These are phyloP conservation scores for Atopsyche davidsoni DNA, from an alignment of 1,140 invertebrate genomes.

Conservation along the genomic window DNA sequence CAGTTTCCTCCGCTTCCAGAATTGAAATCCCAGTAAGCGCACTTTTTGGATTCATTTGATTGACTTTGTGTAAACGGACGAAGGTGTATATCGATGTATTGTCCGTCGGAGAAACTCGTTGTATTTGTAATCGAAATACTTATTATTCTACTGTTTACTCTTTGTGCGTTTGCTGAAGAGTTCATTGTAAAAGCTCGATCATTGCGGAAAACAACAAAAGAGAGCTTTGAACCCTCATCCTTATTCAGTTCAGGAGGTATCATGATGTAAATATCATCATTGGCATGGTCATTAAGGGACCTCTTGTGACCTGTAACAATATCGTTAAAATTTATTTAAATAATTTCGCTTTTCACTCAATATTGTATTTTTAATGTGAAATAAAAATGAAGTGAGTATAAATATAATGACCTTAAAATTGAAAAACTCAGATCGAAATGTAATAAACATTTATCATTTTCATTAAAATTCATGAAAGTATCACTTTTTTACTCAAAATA, in stretches of 20 bases:
- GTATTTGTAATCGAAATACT: constrained; percentile 37
- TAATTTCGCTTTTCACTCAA: no score
- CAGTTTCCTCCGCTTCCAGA: constrained; percentile 35
- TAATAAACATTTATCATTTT: no score
- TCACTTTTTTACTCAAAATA: no score
- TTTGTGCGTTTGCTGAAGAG: constrained; percentile 20
- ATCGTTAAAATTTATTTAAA: no score
- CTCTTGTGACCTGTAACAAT: constrained; percentile 33
- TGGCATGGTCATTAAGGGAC: constrained; percentile 25
- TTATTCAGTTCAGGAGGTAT: constrained; percentile 35
- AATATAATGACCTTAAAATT: no score
- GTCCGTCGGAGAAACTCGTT: constrained; percentile 34
- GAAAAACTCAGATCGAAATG: no score
- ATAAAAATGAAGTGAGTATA: no score
- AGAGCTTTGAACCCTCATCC: constrained; percentile 33
- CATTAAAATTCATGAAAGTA: no score
- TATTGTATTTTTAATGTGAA: no score
- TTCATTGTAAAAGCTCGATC: constrained; percentile 38
- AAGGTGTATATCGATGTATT: constrained; percentile 41
- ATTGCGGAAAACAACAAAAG: constrained; percentile 44
- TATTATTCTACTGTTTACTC: constrained; percentile 33
- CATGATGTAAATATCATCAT: constrained; percentile 39
- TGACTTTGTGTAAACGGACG: constrained; percentile 31
- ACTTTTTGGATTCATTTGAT: constrained; percentile 37
- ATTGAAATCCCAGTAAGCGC: constrained; percentile 45